Percentiles rank a stretch among this genome's conserved stretches.
phyloP scores from a whole-genome alignment of 2,797 vertebrate genomes.

The Gallinago nigripennis region DNA sequence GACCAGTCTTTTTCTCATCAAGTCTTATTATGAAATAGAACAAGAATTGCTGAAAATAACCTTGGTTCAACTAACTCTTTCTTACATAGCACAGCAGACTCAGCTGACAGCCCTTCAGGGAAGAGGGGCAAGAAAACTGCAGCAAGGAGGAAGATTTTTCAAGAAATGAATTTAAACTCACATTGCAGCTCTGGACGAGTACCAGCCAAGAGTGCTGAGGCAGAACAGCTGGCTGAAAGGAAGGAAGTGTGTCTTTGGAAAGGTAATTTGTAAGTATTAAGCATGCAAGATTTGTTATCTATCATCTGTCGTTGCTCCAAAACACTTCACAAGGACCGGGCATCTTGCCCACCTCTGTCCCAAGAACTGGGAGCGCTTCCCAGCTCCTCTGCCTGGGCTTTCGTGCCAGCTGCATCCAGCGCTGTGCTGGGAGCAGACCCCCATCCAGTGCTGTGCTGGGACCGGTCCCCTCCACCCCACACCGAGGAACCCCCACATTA shows the following conservation, averaged over 20 bases:
- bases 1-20: background rate
- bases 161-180: constrained; percentile 14
- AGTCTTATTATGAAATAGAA: background rate
- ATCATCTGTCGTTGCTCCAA: background rate
- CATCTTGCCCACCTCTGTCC: background rate
- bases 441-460: background rate
- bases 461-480: background rate
- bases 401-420: background rate
- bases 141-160: background rate
- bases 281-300: constrained; percentile 20
- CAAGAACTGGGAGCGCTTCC: background rate
- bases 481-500: background rate
- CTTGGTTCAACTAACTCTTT: background rate
- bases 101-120: background rate
- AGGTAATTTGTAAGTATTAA: constrained; percentile 54
- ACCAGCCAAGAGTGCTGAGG: constrained; percentile 34
- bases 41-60: background rate
- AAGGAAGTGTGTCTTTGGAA: constrained; percentile 49
- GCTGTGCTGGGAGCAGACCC: background rate
- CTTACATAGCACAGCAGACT: background rate
- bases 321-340: background rate
- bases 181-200: constrained; percentile 13
- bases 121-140: background rate
- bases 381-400: background rate
- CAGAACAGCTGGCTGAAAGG: constrained; percentile 52